Percentiles rank a stretch among this genome's conserved stretches.
Evolutionary conservation across 2,797 vertebrate genomes (phyloP).

Genomic region (Eulemur mongoz): DNA sequence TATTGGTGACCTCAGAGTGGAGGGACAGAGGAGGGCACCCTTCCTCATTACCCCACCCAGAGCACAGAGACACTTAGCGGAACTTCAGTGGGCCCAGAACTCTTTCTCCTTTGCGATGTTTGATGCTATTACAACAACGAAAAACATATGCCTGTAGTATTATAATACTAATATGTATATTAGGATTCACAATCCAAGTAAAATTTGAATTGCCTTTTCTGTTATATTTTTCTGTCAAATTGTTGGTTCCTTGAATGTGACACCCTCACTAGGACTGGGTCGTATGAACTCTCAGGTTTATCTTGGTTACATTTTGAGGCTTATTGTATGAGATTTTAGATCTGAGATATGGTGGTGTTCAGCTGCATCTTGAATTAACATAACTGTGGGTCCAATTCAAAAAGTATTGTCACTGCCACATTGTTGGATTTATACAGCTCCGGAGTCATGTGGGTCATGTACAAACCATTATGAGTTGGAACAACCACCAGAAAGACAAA

Average conservation of each 20-base stretch:
- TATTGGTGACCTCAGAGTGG: background rate
- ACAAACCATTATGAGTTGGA: background rate
- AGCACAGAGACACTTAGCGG: background rate
- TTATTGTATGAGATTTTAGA: background rate
- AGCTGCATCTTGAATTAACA: background rate
- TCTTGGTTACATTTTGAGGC: background rate
- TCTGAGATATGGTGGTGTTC: background rate
- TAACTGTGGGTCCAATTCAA: background rate
- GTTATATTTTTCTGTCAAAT: background rate
- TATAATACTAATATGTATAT: too few species aligned
- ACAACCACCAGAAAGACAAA: background rate
- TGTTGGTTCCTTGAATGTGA: background rate
- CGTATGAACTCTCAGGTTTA: background rate
- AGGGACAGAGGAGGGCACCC: background rate
- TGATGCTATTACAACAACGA: background rate
- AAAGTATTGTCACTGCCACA: background rate
- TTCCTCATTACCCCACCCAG: background rate
- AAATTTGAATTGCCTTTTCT: background rate
- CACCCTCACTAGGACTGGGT: background rate
- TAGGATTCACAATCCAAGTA: background rate
- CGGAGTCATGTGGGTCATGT: background rate
- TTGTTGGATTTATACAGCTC: background rate
- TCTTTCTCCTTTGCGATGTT: background rate
- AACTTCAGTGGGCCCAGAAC: background rate
- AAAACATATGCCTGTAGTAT: background rate